Percentiles rank a stretch among this genome's conserved stretches.
Conservation (phyloP, 2,797 vertebrate species). For the Anas bernieri region DNA sequence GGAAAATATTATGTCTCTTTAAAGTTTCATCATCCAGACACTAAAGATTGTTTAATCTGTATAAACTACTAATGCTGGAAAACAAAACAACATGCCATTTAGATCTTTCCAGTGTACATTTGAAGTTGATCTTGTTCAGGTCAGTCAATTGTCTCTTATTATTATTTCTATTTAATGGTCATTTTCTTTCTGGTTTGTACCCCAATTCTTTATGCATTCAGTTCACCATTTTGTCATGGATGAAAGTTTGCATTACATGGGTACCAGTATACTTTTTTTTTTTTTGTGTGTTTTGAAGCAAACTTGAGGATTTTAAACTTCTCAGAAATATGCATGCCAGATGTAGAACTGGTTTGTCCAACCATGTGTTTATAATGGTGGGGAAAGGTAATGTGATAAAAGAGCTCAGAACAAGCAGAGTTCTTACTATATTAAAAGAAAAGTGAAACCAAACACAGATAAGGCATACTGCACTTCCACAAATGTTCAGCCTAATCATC, state of each 20-base stretch:
- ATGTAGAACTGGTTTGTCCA: not conserved
- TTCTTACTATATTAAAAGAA: not conserved
- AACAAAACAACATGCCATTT: not conserved
- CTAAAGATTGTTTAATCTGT: not conserved
- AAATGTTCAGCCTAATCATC: not conserved
- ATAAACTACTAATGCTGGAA: not conserved
- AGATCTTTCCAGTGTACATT: not conserved
- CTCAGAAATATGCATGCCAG: not conserved
- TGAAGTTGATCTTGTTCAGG: not conserved
- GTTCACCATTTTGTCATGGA: not conserved
- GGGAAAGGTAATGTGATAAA: not conserved
- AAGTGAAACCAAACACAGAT: not conserved
- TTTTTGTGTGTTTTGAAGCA: not conserved
- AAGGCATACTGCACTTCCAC: not conserved
- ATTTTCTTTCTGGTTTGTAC: not conserved
- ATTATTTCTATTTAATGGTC: not conserved
- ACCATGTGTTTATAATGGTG: rapidly evolving
- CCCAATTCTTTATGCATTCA: not conserved
- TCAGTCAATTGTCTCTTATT: not conserved
- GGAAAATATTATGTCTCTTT: not conserved
- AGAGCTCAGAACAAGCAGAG: not conserved
- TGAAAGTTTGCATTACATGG: not conserved
- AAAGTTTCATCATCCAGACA: not conserved
- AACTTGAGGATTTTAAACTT: not conserved
- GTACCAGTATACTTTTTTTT: not conserved